Evolutionary conservation across 2,797 vertebrate species (phyloP), one percentile per base, ranked within the genome.

Genomic region (Triplophysa yarkandensis): DNA sequence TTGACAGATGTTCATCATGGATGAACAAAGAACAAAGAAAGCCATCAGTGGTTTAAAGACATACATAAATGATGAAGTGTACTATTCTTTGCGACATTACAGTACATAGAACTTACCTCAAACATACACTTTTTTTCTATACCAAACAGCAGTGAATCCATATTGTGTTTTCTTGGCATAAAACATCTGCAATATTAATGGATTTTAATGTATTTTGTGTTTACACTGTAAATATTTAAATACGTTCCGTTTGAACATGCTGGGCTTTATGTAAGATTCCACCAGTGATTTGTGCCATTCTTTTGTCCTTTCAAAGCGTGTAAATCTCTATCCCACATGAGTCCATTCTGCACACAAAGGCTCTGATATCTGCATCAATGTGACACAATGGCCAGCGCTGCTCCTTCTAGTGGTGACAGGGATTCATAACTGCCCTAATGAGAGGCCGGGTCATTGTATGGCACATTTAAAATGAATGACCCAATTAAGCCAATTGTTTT

Each of bases 341-440:
- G 48, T 57, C 50, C 19, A 3, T 61, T 72, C 48, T 32, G 43
- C 74, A 65, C 64, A 80, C 78, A 80, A 78, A 70, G 68, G 32
- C 68, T 50, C 58, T 54, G 6, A 14, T 54, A 39, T 55, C 60
- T 48, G 19, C 4, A 61, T 50, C 21, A 36, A 4, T 25, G 16
- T 5, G 23, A 58, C 60, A 63, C 55, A 19, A 68, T 52, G 80
- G 72, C 68, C 58, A 63, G 36, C 55, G 32, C 34, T 57, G 64
- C 76, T 71, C 66, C 81, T 52, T 73, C 76, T 79, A 69, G 76
- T 77, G 81, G 50, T 58, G 39, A 46, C 16, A 43, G 62, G 0
- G 2, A 16, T 5, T 57, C 3, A 19, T 41, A 80, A 54, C 75
- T 61, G 11, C n/a, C 4, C 39, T 13, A 7, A 60, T 10, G 2